These are phyloP conservation scores for Megalonaias nervosa DNA, from an alignment of 1,140 invertebrate genomes.

Conservation along the genomic window DNA sequence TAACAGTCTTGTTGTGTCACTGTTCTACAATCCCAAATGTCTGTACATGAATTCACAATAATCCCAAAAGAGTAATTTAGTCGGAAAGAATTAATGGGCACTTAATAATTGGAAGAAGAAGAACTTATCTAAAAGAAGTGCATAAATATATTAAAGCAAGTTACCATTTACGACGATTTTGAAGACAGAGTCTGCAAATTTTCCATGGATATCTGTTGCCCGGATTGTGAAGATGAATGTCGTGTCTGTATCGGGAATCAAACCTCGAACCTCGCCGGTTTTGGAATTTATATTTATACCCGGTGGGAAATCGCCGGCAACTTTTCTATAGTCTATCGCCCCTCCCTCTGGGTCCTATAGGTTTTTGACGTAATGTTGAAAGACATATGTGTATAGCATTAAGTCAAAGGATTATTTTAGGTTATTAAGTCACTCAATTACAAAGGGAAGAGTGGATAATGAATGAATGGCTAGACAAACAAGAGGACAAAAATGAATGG, in stretches of 20 bases:
- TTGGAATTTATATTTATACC: conserved; percentile 30
- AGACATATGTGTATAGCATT: no score
- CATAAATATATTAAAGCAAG: neutral
- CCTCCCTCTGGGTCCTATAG: conserved; percentile 44
- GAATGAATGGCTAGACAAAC: no score
- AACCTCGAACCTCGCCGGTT: conserved; percentile 33
- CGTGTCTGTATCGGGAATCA: conserved; percentile 42
- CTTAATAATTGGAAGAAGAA: neutral
- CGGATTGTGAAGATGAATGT: conserved; percentile 42
- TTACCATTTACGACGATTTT: conserved; percentile 39
- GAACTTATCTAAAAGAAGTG: neutral
- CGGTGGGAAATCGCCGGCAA: conserved; percentile 41
- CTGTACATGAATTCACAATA: neutral
- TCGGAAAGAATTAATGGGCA: neutral
- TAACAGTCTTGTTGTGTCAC: neutral
- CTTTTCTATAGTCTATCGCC: conserved; percentile 24
- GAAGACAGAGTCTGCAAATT: conserved; percentile 43
- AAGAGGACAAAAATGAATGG: no score
- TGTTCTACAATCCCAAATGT: neutral
- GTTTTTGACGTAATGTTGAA: no score
- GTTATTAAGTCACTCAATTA: no score
- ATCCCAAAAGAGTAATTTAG: neutral
- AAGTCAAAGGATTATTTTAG: no score
- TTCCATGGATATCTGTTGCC: conserved; percentile 41
- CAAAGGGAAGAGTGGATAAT: no score